Evolutionary conservation across 2,113 vertebrate species (phyloP).

Genomic region (Acrocephalus arundinaceus): DNA sequence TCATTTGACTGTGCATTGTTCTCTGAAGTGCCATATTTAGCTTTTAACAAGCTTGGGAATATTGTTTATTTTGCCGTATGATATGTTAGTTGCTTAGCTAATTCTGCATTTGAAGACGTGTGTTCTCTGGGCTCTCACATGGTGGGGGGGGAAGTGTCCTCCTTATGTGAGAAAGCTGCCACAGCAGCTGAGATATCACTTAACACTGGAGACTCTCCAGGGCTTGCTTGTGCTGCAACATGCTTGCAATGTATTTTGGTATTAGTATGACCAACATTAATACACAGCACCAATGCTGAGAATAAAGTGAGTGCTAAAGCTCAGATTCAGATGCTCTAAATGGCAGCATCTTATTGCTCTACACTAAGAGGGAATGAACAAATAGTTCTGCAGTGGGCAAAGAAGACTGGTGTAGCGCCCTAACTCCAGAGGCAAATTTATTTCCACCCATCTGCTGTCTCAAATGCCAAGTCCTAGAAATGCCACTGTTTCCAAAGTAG

Average conservation of each 20-base stretch:
- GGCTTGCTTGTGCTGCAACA: neutral
- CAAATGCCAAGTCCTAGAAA: conserved; percentile 58
- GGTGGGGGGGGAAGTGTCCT: conserved; percentile 14
- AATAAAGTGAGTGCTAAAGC: conserved; percentile 14
- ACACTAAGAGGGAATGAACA: neutral
- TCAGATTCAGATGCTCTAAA: conserved; percentile 19
- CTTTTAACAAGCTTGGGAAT: conserved; percentile 31
- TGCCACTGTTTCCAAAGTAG: conserved; percentile 53
- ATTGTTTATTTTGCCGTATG: conserved; percentile 43
- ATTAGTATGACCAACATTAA: conserved; percentile 9
- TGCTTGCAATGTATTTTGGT: conserved; percentile 34
- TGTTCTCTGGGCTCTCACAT: neutral
- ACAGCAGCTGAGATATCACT: conserved; percentile 47
- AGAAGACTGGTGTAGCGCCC: neutral
- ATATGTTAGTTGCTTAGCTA: conserved; percentile 43
- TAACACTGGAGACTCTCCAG: conserved; percentile 51
- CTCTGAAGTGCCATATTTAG: conserved; percentile 13
- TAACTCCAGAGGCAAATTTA: conserved; percentile 57
- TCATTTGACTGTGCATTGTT: neutral
- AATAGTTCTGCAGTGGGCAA: conserved; percentile 4
- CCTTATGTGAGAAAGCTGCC: conserved; percentile 55
- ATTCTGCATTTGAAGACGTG: neutral
- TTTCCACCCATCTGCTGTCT: conserved; percentile 61
- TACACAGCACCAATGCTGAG: neutral
- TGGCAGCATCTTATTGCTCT: neutral